Base-by-base conservation (phyloP, 1,140 invertebrate genomes). In the Diploscapter pachys region DNA sequence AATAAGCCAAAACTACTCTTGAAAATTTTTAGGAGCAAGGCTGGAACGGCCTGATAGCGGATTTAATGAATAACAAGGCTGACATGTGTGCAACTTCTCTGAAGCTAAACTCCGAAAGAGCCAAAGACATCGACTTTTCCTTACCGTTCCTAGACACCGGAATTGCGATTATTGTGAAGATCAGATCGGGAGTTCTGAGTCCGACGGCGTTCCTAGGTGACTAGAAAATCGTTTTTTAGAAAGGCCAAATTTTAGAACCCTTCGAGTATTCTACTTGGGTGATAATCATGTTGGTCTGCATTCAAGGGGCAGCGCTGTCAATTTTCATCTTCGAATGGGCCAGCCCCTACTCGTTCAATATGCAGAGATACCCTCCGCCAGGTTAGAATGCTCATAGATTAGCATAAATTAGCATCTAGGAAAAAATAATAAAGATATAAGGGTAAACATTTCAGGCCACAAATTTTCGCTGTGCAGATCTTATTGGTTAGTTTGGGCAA, bases 401-500 rank as follows among this genome's bases (percentile, higher is more conserved):
- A 65, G 6, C 6, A 9, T 31, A 8, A 2, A 65, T 6, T 65
- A 65, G 6, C 13, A 65, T 31, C 8, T 8, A 31, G 31, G 31
- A 31, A 31, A 31, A 31, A 31, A 31, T 31, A 31, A 31, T 31
- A 31, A 31, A 31, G 31, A 31, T 31, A 31, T 31, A 31, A 31
- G 31, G 31, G 31, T 31, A 13, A 13, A 0, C 51, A 8, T 69
- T 78, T 49, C 79, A 89, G 89, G 88, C 52, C 88, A 90, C 86
- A 90, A 93, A 76, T 98, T 99, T 88, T 98, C 95, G 1, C 88
- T 98, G 4, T 96, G 95, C 84, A 91, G 95, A 70, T 95, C 95
- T 2, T 96, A 97, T 85, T 99, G 96, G 96, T 89, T 99, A 72
- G 96, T 98, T n/a, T 98, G 95, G 95, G 94, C 96, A n/a, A 94